phyloP scores from a whole-genome alignment of 2,113 vertebrate genomes.

The Alethe diademata region DNA sequence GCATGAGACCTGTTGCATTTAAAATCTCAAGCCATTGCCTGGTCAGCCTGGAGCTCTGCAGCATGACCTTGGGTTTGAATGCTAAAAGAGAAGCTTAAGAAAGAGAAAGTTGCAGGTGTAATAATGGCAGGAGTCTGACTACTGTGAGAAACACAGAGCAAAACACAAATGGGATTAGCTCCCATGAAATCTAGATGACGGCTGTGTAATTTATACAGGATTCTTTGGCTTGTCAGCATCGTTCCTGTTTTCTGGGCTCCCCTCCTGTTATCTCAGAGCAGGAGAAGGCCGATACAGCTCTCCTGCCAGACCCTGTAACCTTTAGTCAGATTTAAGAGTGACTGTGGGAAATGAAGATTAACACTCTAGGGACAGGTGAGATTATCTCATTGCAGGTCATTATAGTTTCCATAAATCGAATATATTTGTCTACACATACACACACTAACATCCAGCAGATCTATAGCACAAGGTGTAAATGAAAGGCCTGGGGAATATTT shows the following conservation, averaged over 20 bases:
- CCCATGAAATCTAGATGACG: neutral
- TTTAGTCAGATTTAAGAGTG: constrained; percentile 5
- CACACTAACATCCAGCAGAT: neutral
- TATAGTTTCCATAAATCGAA: neutral
- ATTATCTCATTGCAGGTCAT: constrained; percentile 2
- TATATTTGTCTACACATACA: neutral
- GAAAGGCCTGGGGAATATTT: neutral
- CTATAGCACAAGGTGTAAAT: neutral
- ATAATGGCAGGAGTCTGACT: neutral
- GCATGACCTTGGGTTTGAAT: neutral
- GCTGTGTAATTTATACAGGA: constrained; percentile 14
- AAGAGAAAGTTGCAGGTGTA: neutral
- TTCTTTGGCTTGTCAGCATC: neutral
- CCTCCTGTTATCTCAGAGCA: neutral
- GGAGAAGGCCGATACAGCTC: neutral
- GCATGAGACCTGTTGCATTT: neutral
- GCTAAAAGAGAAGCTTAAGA: neutral
- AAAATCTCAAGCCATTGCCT: neutral
- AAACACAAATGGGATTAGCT: constrained; percentile 36
- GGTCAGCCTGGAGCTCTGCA: neutral
- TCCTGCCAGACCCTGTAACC: neutral
- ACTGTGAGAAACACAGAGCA: neutral
- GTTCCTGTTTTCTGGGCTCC: neutral
- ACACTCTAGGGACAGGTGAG: neutral
- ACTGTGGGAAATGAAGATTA: constrained; percentile 32